phyloP scores from a whole-genome alignment of 2,113 vertebrate genomes.

The Muscicapa adusta region DNA sequence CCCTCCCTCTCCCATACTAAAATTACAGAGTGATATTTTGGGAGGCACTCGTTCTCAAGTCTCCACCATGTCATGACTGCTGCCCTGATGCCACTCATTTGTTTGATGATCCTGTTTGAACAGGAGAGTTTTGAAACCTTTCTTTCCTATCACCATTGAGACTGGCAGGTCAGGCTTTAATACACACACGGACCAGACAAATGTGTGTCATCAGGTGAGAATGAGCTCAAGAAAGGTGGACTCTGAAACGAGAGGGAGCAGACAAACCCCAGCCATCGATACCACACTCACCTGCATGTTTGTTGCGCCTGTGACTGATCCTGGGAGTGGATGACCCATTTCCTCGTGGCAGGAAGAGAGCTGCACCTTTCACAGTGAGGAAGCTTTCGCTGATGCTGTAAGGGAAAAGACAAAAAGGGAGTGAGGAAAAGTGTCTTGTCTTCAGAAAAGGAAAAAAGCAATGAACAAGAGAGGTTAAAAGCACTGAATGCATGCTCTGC shows the following conservation, averaged over 20 bases:
- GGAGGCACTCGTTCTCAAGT: neutral
- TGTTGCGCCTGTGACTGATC: constrained; percentile 88
- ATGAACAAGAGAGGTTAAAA: neutral
- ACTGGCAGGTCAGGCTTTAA: neutral
- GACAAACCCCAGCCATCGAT: neutral
- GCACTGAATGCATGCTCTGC: neutral
- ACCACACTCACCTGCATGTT: constrained; percentile 86
- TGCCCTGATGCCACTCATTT: neutral
- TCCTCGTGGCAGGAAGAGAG: constrained; percentile 91
- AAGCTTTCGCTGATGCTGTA: constrained; percentile 95
- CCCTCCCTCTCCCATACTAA: neutral
- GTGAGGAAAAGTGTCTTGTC: neutral
- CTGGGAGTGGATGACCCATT: constrained; percentile 85
- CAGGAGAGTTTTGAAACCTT: neutral
- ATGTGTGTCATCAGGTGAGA: neutral
- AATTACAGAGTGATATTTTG: neutral
- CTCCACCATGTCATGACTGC: accelerated
- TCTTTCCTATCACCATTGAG: neutral
- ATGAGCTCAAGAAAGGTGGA: neutral
- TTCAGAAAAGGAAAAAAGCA: neutral
- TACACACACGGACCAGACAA: neutral
- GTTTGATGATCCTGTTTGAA: neutral
- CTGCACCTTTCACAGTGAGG: constrained; percentile 96
- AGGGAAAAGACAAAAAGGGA: neutral
- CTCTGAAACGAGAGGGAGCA: neutral